Evolutionary conservation across 2,113 vertebrate species (phyloP).

Genomic region (Paraplagusia blochii): DNA sequence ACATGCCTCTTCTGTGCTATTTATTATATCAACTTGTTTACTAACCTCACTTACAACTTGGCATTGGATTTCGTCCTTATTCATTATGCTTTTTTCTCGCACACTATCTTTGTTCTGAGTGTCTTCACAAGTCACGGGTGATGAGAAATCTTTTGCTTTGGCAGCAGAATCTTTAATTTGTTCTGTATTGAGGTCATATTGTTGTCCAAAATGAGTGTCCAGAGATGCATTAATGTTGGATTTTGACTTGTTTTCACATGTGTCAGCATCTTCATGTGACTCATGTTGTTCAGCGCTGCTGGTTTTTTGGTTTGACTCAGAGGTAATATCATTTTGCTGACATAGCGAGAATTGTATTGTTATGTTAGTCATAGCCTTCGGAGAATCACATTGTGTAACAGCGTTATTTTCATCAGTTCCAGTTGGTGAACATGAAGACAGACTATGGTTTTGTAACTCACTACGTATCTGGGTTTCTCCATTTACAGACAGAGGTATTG

Average conservation of each 20-base stretch:
- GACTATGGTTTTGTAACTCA: background rate
- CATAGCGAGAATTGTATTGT: background rate
- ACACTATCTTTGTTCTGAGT: background rate
- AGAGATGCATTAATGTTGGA: background rate
- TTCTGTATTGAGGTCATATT: background rate
- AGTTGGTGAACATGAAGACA: background rate
- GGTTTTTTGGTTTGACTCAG: slow-evolving; percentile 1
- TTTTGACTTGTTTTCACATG: background rate
- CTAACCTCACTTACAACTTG: background rate
- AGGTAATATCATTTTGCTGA: background rate
- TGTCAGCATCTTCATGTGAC: background rate
- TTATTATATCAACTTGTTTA: background rate
- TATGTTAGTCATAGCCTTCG: background rate
- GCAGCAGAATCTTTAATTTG: background rate
- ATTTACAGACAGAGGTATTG: background rate
- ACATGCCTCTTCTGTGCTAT: background rate
- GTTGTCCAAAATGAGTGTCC: background rate
- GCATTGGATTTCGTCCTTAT: slow-evolving; percentile 7
- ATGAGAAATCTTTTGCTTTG: background rate
- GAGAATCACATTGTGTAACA: background rate
- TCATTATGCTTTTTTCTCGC: slow-evolving; percentile 3
- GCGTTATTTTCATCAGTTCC: slow-evolving; percentile 6
- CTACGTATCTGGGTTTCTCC: background rate
- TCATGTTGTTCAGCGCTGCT: background rate
- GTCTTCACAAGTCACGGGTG: slow-evolving; percentile 3